Evolutionary conservation across 2,797 vertebrate species (phyloP), one percentile per base, ranked within the genome.

Genomic region (Cossypha dichroa): DNA sequence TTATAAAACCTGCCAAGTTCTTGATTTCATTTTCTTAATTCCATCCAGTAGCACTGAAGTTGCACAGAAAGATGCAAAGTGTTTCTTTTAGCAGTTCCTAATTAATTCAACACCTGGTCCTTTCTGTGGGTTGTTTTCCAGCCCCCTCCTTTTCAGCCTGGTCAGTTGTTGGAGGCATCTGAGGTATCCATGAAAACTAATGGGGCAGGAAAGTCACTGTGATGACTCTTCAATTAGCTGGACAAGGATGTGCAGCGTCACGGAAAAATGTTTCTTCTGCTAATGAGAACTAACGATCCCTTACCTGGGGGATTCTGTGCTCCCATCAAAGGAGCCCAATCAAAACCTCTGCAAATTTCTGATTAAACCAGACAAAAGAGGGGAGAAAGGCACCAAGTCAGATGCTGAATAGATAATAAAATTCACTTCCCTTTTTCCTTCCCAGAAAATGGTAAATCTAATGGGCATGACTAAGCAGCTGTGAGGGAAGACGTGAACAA

Each of bases 391-490:
- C 70, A 84, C 51, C 28, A 6, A 95, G 67, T 69, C 79, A 80
- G 96, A 87, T 88, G 56, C 73, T 89, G 89, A 89, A 88, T 14
- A 87, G 94, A 85, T 79, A 92, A 85, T 83, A 94, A 58, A 88
- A 94, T 87, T 60, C 75, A 6, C 49, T 95, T 89, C 88, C 40
- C 52, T 68, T 92, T 83, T 68, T 81, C 46, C 64, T 70, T 74
- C 54, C 76, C 76, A 88, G 93, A 80, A 94, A 88, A 90, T 51
- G 73, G 70, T 90, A 93, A 87, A 85, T 82, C 78, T 91, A 91
- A 93, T 49, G 88, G 83, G 87, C 70, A 89, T 95, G 90, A 93
- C 93, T 91, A 93, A 96, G 92, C 94, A 94, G 90, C 86, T 93
- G 58, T 4, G 51, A 85, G 84, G 70, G 90, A 77, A 94, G 92